Conservation (phyloP, 1,140 invertebrate genomes). For the Campoletis sonorensis region DNA sequence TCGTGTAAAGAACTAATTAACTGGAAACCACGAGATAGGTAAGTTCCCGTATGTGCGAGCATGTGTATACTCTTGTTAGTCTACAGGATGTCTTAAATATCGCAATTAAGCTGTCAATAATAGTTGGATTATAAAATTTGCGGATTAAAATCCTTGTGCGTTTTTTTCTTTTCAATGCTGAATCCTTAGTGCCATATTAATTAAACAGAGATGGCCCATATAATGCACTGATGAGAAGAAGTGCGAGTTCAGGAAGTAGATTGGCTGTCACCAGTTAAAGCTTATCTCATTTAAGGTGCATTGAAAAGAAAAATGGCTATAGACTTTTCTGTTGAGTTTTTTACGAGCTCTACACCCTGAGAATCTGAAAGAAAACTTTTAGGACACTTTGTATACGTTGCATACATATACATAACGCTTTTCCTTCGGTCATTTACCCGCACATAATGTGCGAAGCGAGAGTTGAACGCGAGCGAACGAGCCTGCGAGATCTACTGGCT, state of each 20-base stretch:
- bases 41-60: slow-evolving; percentile 40
- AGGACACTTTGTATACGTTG: neutral
- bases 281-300: no score
- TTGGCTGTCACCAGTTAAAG: no score
- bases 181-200: neutral
- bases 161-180: neutral
- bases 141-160: neutral
- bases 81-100: neutral
- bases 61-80: neutral
- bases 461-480: slow-evolving; percentile 29
- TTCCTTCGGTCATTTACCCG: slow-evolving; percentile 62
- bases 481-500: slow-evolving; percentile 52
- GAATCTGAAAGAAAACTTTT: no score
- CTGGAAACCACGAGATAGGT: slow-evolving; percentile 62
- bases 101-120: neutral
- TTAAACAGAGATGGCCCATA: no score
- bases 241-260: no score
- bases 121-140: no score
- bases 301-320: no score
- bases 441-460: slow-evolving; percentile 29
- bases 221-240: no score
- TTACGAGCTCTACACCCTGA: neutral
- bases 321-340: neutral
- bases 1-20: slow-evolving; percentile 69
- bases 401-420: slow-evolving; percentile 39